Evolutionary conservation across 92 coral and sea anemone genomes (phyloP).

Genomic region (Pocillopora grandis): DNA sequence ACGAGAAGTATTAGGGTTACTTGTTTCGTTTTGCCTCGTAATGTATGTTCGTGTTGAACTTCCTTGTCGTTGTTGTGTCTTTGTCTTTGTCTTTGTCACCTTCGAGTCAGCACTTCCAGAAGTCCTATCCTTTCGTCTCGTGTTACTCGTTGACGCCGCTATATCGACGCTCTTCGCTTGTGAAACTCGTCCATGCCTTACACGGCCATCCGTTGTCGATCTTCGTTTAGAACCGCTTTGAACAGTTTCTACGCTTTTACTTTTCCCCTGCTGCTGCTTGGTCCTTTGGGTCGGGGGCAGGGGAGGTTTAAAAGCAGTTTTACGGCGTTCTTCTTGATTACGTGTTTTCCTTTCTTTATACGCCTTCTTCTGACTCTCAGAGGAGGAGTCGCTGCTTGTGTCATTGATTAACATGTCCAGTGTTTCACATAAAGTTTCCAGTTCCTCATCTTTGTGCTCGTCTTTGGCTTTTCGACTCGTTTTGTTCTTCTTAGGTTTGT

Average conservation of each 20-base stretch:
- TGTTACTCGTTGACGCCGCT: neutral
- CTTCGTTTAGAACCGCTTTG: neutral
- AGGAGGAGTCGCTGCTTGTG: constrained; percentile 28
- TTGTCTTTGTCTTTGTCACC: neutral
- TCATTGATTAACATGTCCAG: constrained; percentile 43
- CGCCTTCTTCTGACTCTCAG: constrained; percentile 6
- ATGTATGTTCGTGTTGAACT: constrained; percentile 15
- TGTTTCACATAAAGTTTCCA: constrained; percentile 54
- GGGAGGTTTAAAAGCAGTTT: constrained; percentile 22
- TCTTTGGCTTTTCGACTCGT: constrained; percentile 1
- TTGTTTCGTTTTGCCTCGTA: constrained; percentile 20
- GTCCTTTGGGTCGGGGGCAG: neutral
- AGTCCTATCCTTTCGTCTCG: constrained; percentile 4
- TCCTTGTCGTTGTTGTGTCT: neutral
- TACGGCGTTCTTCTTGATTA: neutral
- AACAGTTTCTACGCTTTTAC: constrained; percentile 5
- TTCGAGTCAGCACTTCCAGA: neutral
- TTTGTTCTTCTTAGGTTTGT: constrained; percentile 21
- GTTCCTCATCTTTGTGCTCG: constrained; percentile 29
- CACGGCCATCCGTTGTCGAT: neutral
- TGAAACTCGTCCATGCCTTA: constrained; percentile 12
- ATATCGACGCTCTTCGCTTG: constrained; percentile 23
- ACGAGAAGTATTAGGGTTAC: neutral
- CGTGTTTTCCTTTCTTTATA: neutral
- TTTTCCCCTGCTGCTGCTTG: constrained; percentile 21